Conservation (phyloP, 2,797 vertebrate genomes). For the Danio tinwini region DNA sequence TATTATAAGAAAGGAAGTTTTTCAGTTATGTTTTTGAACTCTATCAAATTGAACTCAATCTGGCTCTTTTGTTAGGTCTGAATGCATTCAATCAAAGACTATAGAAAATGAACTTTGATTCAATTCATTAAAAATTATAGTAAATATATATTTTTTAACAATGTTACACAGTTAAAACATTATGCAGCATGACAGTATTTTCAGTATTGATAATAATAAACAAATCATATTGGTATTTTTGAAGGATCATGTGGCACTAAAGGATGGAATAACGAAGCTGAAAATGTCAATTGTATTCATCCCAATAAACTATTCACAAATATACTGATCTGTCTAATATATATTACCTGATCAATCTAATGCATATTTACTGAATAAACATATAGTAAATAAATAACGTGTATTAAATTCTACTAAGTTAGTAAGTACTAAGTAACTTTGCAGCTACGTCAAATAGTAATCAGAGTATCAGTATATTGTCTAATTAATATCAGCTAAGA, state of each 20-base stretch:
- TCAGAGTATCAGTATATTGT: too few species aligned
- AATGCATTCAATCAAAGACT: background rate
- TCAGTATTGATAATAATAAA: background rate
- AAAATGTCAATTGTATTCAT: background rate
- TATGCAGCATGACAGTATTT: background rate
- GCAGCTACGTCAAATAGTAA: too few species aligned
- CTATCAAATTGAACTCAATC: background rate
- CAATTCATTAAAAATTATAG: background rate
- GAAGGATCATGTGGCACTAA: background rate
- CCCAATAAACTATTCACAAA: too few species aligned
- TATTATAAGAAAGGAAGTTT: too few species aligned
- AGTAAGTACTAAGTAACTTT: too few species aligned
- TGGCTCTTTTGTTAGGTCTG: background rate
- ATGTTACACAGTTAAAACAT: background rate
- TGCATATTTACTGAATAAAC: too few species aligned
- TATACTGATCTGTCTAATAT: too few species aligned
- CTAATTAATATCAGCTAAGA: too few species aligned
- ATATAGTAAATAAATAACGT: too few species aligned
- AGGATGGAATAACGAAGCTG: background rate
- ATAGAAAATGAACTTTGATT: too few species aligned
- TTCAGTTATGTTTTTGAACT: background rate
- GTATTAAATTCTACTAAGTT: too few species aligned
- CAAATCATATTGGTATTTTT: background rate
- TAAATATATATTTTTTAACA: background rate
- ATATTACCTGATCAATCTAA: too few species aligned